Conservation (phyloP, 2,888 invertebrate genomes). For the Syrista parreyssii region DNA sequence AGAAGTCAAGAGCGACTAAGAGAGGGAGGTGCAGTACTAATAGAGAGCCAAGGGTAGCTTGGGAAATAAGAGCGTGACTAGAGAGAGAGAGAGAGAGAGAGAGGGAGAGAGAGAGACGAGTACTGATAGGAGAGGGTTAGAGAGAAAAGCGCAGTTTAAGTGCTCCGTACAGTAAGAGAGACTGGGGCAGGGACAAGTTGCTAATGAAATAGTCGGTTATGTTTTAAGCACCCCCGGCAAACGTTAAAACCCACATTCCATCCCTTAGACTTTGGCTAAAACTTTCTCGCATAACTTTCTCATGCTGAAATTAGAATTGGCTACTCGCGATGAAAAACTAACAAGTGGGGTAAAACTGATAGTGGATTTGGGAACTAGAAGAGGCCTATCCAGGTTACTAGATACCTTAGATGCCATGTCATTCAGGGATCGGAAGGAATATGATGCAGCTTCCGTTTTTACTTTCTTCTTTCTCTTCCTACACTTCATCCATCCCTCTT, state of each 20-base stretch:
- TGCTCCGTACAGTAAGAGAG: constrained; percentile 6
- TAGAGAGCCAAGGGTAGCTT: constrained; percentile 5
- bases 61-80: constrained; percentile 12
- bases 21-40: constrained; percentile 12
- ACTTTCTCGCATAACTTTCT: neutral
- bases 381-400: neutral
- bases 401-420: neutral
- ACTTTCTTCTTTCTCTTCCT: neutral
- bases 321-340: neutral
- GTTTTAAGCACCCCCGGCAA: constrained; percentile 41
- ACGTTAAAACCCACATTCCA: neutral
- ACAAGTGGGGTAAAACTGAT: neutral
- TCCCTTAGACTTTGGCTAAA: neutral
- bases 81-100: constrained; percentile 27
- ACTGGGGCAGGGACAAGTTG: constrained; percentile 40
- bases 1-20: constrained; percentile 8
- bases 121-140: constrained; percentile 9
- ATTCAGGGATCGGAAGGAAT: neutral
- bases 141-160: neutral
- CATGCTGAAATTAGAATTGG: neutral
- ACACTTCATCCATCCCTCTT: neutral
- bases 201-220: constrained; percentile 53
- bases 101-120: constrained; percentile 7
- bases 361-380: neutral
- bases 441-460: neutral